These are phyloP conservation scores for Anorthoa munda DNA, from an alignment of 2,888 invertebrate species.

Conservation along the genomic window DNA sequence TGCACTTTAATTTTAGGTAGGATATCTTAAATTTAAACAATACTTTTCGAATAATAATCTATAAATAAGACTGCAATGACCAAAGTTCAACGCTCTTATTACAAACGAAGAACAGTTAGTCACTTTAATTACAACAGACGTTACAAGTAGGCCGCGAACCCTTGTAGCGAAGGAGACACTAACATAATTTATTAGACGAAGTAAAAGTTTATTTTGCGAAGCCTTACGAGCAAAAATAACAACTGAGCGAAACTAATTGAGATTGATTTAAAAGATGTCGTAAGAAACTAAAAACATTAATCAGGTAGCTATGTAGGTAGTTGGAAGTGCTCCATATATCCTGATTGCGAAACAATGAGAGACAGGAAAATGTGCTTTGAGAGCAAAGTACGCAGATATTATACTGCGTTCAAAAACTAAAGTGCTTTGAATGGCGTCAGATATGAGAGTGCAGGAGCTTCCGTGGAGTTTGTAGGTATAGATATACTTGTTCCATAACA, in stretches of 20 bases:
- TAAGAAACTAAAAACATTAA: slow-evolving; percentile 41
- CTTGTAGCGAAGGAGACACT: slow-evolving; percentile 33
- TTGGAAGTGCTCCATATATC: slow-evolving; percentile 36
- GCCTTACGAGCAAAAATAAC: slow-evolving; percentile 5
- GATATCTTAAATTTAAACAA: too few species aligned
- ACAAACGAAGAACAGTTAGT: slow-evolving; percentile 12
- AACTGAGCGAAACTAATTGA: slow-evolving; percentile 28
- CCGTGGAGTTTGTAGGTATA: slow-evolving; percentile 15
- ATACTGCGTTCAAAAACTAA: slow-evolving; percentile 30
- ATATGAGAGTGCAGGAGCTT: slow-evolving; percentile 22
- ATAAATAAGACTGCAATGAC: slow-evolving; percentile 7
- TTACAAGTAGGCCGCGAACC: slow-evolving; percentile 15
- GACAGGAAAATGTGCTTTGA: slow-evolving; percentile 19
- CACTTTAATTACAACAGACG: slow-evolving; percentile 9
- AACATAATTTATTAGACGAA: slow-evolving; percentile 40
- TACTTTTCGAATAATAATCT: not conserved
- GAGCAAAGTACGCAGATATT: slow-evolving; percentile 35
- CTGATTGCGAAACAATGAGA: slow-evolving; percentile 42
- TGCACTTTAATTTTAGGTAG: too few species aligned
- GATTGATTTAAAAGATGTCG: slow-evolving; percentile 20
- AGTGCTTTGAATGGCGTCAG: slow-evolving; percentile 33
- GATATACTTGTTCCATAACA: too few species aligned
- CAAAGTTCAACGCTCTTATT: slow-evolving; percentile 14
- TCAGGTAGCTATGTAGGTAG: slow-evolving; percentile 19
- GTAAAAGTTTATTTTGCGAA: slow-evolving; percentile 34